These are phyloP conservation scores for Gadus macrocephalus DNA, from an alignment of 2,113 vertebrate genomes.

Conservation along the genomic window DNA sequence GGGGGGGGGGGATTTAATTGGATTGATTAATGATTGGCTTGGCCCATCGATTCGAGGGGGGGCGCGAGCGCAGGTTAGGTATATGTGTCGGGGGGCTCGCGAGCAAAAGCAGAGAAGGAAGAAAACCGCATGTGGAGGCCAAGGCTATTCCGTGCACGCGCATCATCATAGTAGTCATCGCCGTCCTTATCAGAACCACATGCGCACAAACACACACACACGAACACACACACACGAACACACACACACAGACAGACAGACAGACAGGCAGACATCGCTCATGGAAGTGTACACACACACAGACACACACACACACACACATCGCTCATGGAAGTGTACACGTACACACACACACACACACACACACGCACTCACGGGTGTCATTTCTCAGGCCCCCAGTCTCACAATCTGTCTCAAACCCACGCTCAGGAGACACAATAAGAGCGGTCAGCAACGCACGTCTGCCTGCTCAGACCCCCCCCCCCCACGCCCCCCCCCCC, in stretches of 20 bases:
- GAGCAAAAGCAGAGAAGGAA: neutral
- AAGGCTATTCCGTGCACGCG: neutral
- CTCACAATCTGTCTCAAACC: neutral
- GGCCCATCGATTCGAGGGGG: too few species aligned
- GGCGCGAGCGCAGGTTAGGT: neutral
- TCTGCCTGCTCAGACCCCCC: neutral
- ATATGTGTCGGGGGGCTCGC: neutral
- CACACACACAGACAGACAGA: too few species aligned
- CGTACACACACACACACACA: too few species aligned
- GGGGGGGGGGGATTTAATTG: neutral
- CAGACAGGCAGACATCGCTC: neutral
- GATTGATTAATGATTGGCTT: too few species aligned
- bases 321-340: too few species aligned
- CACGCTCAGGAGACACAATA: neutral
- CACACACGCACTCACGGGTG: too few species aligned
- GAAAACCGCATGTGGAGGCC: neutral
- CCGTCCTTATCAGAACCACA: neutral
- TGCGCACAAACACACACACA: neutral
- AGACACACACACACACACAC: neutral
- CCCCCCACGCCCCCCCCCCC: neutral
- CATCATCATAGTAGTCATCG: too few species aligned
- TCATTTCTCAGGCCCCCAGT: neutral
- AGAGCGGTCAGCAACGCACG: neutral
- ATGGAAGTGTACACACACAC: slow-evolving; percentile 1
- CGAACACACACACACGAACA: too few species aligned